Conservation (phyloP, 2,888 invertebrate genomes). For the Crocallis elinguaria region DNA sequence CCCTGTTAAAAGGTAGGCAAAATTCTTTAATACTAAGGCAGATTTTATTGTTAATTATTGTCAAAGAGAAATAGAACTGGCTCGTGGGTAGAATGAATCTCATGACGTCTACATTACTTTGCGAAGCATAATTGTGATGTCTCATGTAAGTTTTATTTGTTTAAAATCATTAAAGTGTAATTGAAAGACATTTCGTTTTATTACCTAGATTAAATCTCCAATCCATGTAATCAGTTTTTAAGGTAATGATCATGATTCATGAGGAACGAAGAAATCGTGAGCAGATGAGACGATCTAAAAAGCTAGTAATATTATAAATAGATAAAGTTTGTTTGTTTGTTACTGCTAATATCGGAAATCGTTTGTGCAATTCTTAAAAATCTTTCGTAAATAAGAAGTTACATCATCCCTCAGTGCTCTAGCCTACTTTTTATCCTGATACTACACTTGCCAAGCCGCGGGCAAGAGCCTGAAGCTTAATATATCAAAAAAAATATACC, state of each 20-base stretch:
- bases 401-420: too few species aligned
- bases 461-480: too few species aligned
- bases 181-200: constrained; percentile 51
- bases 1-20: constrained; percentile 50
- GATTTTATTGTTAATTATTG: constrained; percentile 59
- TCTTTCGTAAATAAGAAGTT: too few species aligned
- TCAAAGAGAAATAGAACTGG: constrained; percentile 43
- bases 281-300: too few species aligned
- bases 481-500: neutral
- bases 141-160: constrained; percentile 81
- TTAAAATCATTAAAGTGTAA: constrained; percentile 82
- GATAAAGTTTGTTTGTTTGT: too few species aligned
- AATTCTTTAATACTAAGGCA: constrained; percentile 57
- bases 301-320: too few species aligned
- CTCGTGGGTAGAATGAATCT: constrained; percentile 53
- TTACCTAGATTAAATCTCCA: constrained; percentile 20
- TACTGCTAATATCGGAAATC: too few species aligned
- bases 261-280: too few species aligned
- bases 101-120: constrained; percentile 75
- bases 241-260: too few species aligned
- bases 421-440: too few species aligned
- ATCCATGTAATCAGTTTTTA: neutral
- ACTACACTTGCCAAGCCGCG: too few species aligned
- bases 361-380: too few species aligned
- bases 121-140: constrained; percentile 85